Evolutionary conservation across 2,113 vertebrate genomes (phyloP).

Genomic region (Cyprinodon brontotheroides): DNA sequence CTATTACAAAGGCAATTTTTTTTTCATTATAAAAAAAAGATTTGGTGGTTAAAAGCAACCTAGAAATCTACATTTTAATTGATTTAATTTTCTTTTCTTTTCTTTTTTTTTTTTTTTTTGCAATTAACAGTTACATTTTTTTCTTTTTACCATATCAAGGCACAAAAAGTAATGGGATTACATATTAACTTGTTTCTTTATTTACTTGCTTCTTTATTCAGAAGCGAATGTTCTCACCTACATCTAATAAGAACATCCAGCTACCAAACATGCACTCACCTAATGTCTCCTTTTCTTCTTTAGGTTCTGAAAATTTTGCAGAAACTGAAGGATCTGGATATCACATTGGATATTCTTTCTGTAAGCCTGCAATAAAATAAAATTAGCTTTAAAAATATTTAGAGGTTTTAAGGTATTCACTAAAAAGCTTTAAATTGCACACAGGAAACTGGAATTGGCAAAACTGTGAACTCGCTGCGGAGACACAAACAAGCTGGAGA

Average conservation of each 20-base stretch:
- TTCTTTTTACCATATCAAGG: not conserved
- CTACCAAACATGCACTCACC: not conserved
- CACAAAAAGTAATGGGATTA: not conserved
- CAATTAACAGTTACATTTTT: too few relatives aligned
- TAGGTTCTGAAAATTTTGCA: constrained; percentile 84
- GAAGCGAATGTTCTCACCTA: not conserved
- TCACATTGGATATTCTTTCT: constrained; percentile 84
- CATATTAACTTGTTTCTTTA: not conserved
- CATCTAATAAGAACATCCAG: not conserved
- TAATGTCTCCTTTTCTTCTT: constrained; percentile 21
- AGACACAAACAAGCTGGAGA: constrained; percentile 80
- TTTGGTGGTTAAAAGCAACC: too few relatives aligned
- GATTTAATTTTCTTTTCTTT: too few relatives aligned
- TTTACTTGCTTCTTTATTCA: not conserved
- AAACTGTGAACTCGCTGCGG: constrained; percentile 82
- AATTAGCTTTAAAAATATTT: not conserved
- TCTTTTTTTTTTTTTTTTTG: too few relatives aligned
- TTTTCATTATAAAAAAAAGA: too few relatives aligned
- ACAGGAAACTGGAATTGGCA: constrained; percentile 87
- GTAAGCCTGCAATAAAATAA: constrained; percentile 73
- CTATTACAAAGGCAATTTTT: too few relatives aligned
- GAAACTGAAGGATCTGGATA: constrained; percentile 82
- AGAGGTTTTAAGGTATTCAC: not conserved
- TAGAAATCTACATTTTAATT: too few relatives aligned
- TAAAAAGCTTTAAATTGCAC: not conserved